Evolutionary conservation across 2,888 invertebrate species (phyloP), one percentile per base, ranked within the genome.

Genomic region (Caenorhabditis sp.): DNA sequence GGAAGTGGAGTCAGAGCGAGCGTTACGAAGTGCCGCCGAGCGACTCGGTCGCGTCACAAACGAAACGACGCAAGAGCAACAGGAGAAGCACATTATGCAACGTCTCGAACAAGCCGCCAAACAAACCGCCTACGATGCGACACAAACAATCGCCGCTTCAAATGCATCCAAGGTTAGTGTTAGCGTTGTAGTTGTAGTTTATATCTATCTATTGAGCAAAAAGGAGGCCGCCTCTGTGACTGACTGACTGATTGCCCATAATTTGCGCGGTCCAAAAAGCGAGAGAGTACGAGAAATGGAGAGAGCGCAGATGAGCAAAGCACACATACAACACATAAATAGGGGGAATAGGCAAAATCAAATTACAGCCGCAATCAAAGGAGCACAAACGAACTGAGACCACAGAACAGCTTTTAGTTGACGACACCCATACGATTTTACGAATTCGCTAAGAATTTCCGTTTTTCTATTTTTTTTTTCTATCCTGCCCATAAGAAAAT

Each of bases 131-230:
- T 78, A 94, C 0, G 93, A 93, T 65, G 94, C 95, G 0, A 95
- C 94, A 0, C 96, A 97, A 88, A 93, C 95, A 83, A 93, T 96
- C 78, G 92, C 94, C 0, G 93, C 95, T 0, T 93, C 95, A 0
- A 93, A 94, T 81, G 93, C 93, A 81, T 94, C 93, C 0, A 82
- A 83, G 78, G 80, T 77, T 60, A 31, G 57, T 21, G 2, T 20
- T 20, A 1, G 31, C 36, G 20, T 31, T 31, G 31, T 31, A 7
- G 20, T n/a, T 21, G 52, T n/a, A n/a, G 52, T n/a, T 8, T 43
- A 10, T 43, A 5, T 43, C 14, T 12, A 3, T 43, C 3, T 10
- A 43, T 14, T 7, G 17, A 5, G 14, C 5, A 43, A 17, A 17
- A 43, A 17, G 17, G 43, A n/a, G 21, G n/a, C 4, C 50, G 21